Evolutionary conservation across 2,888 invertebrate genomes (phyloP), one percentile per base, ranked within the genome.

Genomic region (Ophonus ardosiacus): DNA sequence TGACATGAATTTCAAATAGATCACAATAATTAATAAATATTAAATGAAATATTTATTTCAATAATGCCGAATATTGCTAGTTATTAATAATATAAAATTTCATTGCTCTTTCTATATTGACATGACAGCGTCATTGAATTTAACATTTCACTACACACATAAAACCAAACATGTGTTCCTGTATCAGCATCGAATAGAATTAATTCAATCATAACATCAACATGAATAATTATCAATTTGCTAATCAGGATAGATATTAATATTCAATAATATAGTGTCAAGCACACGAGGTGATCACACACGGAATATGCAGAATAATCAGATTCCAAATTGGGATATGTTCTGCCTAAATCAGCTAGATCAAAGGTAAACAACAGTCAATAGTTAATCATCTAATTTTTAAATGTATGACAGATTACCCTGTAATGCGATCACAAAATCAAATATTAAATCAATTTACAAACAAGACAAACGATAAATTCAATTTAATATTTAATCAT

Each of bases 171-270:
- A 68, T 38, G 38, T 38, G 38, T 68, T 68, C 13, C 15, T n/a
- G 15, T 68, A 68, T 68, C 68, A 31, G 13, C n/a, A 31, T 38
- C 31, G 31, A 68, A 68, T 68, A 68, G 38, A 68, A 38, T 68
- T 68, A 68, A 68, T 68, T 68, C 38, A 38, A 68, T 68, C 68
- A 68, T 31, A 68, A 68, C 68, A 68, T 38, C 68, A 68, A 68
- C 68, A 68, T 68, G 68, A 68, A 68, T 68, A 68, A 68, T 68
- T 68, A 68, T 68, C 68, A 68, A 68, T 68, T 68, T 68, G 68
- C 68, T 68, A 68, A 31, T 40, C 68, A 68, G 68, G 31, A 10
- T 38, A 31, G 63, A 15, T 68, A 68, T 68, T 68, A 68, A 68
- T 68, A 68, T 68, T 68, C 68, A 68, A 68, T 68, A 68, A 68